phyloP scores from a whole-genome alignment of 2,797 vertebrate genomes.

The Gallinago solitaria region DNA sequence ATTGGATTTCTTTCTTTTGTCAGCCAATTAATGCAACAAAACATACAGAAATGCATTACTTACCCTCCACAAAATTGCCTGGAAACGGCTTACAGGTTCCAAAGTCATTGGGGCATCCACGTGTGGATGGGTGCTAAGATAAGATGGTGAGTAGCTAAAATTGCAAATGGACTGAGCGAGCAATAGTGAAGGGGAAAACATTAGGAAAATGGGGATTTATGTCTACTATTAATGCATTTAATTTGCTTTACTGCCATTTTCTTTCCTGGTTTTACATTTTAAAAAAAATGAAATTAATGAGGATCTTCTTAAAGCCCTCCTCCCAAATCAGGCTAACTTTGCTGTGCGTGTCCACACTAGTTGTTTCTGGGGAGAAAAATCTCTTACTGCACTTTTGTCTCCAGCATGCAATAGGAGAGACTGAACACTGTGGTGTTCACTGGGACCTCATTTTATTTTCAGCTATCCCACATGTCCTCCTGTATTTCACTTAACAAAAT shows the following conservation, averaged over 20 bases:
- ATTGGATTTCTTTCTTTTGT: neutral
- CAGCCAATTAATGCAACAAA: neutral
- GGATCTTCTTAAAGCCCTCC: neutral
- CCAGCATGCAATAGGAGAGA: rapidly evolving
- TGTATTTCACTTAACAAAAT: neutral
- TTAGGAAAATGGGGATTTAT: conserved; percentile 1
- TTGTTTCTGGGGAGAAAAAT: neutral
- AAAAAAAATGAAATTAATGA: neutral
- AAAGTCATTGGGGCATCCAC: neutral
- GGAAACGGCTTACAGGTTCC: neutral
- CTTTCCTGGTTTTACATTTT: neutral
- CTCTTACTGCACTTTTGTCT: neutral
- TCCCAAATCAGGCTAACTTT: neutral
- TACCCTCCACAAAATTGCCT: neutral
- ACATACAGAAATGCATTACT: neutral
- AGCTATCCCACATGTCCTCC: neutral
- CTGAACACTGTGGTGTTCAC: neutral
- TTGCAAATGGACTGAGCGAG: neutral
- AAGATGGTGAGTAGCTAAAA: neutral
- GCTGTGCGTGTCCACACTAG: neutral
- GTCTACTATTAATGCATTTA: conserved; percentile 14
- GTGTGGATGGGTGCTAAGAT: neutral
- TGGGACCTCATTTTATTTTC: neutral
- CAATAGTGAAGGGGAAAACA: neutral
- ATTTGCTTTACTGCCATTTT: conserved; percentile 7